These are phyloP conservation scores for Poecilia latipinna DNA, from an alignment of 2,113 vertebrate genomes.

Conservation along the genomic window DNA sequence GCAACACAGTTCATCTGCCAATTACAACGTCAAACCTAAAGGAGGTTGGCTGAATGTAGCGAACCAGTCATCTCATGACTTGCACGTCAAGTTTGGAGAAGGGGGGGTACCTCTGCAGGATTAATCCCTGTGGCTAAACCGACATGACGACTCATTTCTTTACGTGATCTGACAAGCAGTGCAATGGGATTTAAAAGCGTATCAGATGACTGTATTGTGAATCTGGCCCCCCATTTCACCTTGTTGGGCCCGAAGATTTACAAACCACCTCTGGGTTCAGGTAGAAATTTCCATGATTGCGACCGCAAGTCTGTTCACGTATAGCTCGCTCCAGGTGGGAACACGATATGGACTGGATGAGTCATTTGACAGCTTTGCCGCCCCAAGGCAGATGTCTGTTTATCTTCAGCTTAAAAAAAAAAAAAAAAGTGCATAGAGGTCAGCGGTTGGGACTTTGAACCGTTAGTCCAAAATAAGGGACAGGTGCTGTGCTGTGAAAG, in stretches of 20 bases:
- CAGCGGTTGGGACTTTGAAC: background rate
- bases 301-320: conserved; percentile 18
- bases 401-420: conserved; percentile 18
- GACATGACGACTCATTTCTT: conserved; percentile 61
- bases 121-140: conserved; percentile 65
- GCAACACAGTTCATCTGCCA: conserved; percentile 65
- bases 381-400: conserved; percentile 48
- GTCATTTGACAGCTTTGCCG: conserved; percentile 40
- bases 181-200: conserved; percentile 55
- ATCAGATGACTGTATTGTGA: conserved; percentile 56
- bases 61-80: conserved; percentile 59
- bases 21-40: conserved; percentile 60
- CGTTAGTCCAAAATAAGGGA: background rate
- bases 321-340: conserved; percentile 36
- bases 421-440: conserved; percentile 24
- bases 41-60: conserved; percentile 31
- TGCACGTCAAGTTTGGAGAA: conserved; percentile 31
- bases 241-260: conserved; percentile 16
- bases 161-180: conserved; percentile 58
- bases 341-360: conserved; percentile 41
- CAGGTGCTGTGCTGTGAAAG: background rate
- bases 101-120: conserved; percentile 2
- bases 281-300: conserved; percentile 1
- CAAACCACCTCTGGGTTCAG: conserved; percentile 12
- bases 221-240: conserved; percentile 34